Base-by-base conservation (phyloP, 2,888 invertebrate species). In the Himalopsyche kuldschensis region DNA sequence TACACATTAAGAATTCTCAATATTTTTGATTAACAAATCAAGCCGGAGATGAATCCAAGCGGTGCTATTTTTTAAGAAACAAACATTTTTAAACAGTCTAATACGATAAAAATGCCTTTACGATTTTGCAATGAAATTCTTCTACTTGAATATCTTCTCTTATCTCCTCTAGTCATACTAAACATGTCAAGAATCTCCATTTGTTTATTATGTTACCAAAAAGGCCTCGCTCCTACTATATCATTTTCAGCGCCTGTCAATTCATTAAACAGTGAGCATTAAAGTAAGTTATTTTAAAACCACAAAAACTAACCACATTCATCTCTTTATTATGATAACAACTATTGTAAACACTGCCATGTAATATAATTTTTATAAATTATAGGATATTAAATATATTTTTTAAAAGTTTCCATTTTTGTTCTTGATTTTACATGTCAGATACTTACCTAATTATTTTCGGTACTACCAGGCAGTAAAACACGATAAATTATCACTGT, bases 331-430 rank as follows among this genome's bases (percentile, higher is more conserved):
- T 20, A 55, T 55, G 55, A 55, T 55, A 77, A 82, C 63, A 46
- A 78, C 55, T 55, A 32, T 82, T 84, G 30, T 80, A 78, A 82
- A 82, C 84, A 84, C 84, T 84, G 84, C 84, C 84, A 84, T 84
- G 81, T 82, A 82, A 82, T 78, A 82, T 84, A 84, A 78, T 84
- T 80, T 75, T 80, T 78, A 79, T 82, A 82, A 75, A 41, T 82
- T 82, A 78, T 79, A 84, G 55, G 82, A 32, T 79, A 79, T 41
- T 48, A 80, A 82, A 82, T 78, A 84, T 81, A 84, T 82, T 82
- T 81, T 77, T 78, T 75, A 84, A 83, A 83, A 82, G 75, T 81
- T 76, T 24, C 24, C 17, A 35, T 5, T 46, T n/a, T 76, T 41
- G 41, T 41, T 41, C 41, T 41, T 41, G 15, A 41, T 41, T 41